phyloP scores from a whole-genome alignment of 2,797 vertebrate species.

The Poecilia picta region DNA sequence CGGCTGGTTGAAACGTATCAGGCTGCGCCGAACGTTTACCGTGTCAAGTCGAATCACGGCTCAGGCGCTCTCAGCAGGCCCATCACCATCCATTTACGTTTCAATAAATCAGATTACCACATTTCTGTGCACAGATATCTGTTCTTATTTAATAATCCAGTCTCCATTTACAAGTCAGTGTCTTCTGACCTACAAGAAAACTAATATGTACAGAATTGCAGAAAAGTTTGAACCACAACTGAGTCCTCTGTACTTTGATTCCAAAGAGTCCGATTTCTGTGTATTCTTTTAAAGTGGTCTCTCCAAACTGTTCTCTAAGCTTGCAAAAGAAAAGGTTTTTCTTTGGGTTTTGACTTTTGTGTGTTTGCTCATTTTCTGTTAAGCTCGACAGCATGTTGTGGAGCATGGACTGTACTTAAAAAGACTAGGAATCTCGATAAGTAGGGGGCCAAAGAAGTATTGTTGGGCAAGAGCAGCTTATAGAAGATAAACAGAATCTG shows the following conservation, averaged over 20 bases:
- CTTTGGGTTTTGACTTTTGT: not conserved
- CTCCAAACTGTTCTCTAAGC: not conserved
- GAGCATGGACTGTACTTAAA: not conserved
- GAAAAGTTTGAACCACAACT: not conserved
- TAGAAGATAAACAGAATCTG: not conserved
- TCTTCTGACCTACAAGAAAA: slow-evolving; percentile 39
- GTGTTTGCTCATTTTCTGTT: not conserved
- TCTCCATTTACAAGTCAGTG: slow-evolving; percentile 26
- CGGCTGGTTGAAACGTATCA: slow-evolving; percentile 60
- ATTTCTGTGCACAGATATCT: slow-evolving; percentile 35
- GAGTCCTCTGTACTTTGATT: slow-evolving; percentile 20
- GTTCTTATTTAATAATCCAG: slow-evolving; percentile 45
- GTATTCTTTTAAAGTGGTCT: slow-evolving; percentile 10
- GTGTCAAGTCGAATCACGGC: slow-evolving; percentile 48
- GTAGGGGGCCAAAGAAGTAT: not conserved
- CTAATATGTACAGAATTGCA: not conserved
- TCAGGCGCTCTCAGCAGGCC: slow-evolving; percentile 28
- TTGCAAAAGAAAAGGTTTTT: not conserved
- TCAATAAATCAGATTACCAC: slow-evolving; percentile 63
- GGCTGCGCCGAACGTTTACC: slow-evolving; percentile 20
- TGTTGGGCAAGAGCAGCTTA: not conserved
- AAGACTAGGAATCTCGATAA: not conserved
- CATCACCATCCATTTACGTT: slow-evolving; percentile 51
- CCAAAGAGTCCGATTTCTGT: not conserved
- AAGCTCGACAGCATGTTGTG: not conserved